Percentiles rank a stretch among this genome's conserved stretches.
Conservation (phyloP, 2,888 invertebrate species). For the Drosophila testacea region DNA sequence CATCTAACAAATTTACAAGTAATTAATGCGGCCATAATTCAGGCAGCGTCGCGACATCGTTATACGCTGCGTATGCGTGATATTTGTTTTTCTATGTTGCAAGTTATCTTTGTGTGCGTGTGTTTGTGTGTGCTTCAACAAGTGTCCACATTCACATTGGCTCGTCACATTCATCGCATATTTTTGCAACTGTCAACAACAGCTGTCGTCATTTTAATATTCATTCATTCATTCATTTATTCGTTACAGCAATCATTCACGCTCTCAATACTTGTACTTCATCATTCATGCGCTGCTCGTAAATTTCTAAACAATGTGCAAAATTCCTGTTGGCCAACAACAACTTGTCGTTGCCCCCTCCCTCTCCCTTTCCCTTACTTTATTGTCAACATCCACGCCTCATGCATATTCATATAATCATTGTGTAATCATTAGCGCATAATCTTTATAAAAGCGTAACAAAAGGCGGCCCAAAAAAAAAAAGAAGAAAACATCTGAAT, state of each 20-base stretch:
- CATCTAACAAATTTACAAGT: constrained; percentile 80
- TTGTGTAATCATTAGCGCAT: constrained; percentile 84
- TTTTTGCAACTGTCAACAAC: constrained; percentile 77
- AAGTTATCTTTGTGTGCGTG: constrained; percentile 5
- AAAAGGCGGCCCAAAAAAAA: constrained; percentile 48
- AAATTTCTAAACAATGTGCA: constrained; percentile 64
- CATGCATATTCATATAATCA: constrained; percentile 83
- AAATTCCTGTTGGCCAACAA: constrained; percentile 58
- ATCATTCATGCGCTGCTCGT: constrained; percentile 54
- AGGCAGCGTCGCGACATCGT: constrained; percentile 47
- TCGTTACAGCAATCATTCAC: constrained; percentile 77
- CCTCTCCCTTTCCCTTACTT: background rate
- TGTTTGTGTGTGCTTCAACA: constrained; percentile 58
- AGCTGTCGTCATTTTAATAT: constrained; percentile 82
- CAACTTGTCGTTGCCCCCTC: constrained; percentile 55
- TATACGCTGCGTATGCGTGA: constrained; percentile 58
- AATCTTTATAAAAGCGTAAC: constrained; percentile 73
- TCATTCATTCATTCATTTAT: constrained; percentile 53
- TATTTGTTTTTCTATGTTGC: constrained; percentile 29
- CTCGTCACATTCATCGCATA: constrained; percentile 25
- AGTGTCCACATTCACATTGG: constrained; percentile 73
- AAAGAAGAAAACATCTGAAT: constrained; percentile 11
- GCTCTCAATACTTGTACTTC: constrained; percentile 62
- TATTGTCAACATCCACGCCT: constrained; percentile 48
- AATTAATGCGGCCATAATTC: constrained; percentile 83